Evolutionary conservation across 2,797 vertebrate species (phyloP).

Genomic region (Microchirus variegatus): DNA sequence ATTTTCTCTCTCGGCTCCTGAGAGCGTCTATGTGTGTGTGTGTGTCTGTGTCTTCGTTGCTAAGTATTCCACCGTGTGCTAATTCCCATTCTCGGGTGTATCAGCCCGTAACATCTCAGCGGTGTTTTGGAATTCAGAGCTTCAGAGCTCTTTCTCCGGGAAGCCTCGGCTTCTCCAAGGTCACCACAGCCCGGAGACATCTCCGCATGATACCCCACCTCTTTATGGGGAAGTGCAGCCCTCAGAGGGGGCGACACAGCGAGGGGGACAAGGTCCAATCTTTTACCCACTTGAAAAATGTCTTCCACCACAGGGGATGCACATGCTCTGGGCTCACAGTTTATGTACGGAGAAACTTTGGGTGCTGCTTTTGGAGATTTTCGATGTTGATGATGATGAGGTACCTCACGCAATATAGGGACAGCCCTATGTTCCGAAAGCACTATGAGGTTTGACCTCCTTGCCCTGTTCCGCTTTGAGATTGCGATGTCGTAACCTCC

Average conservation of each 20-base stretch:
- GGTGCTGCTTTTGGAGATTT: too few species aligned
- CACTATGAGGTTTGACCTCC: too few species aligned
- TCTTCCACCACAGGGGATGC: background rate
- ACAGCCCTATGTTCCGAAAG: too few species aligned
- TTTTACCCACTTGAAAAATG: slow-evolving; percentile 1
- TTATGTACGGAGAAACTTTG: too few species aligned
- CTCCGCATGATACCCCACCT: slow-evolving; percentile 10
- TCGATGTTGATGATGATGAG: too few species aligned
- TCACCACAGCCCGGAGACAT: slow-evolving; percentile 37
- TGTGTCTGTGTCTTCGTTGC: slow-evolving; percentile 28
- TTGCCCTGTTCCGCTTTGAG: too few species aligned
- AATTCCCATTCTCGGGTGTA: slow-evolving; percentile 57
- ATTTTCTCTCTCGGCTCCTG: slow-evolving; percentile 55
- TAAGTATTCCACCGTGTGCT: slow-evolving; percentile 61
- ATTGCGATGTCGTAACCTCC: too few species aligned
- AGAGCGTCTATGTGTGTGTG: slow-evolving; percentile 21
- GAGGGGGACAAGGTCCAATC: background rate
- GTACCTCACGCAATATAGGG: too few species aligned
- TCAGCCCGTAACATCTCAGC: slow-evolving; percentile 36
- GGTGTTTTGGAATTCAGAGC: slow-evolving; percentile 60
- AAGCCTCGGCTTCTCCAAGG: slow-evolving; percentile 55
- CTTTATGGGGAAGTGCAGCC: background rate
- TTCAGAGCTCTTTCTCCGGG: slow-evolving; percentile 42
- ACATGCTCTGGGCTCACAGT: too few species aligned
- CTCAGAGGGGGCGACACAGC: background rate